Base-by-base conservation (phyloP, 2,888 invertebrate species). In the Dicyrtomina minuta region DNA sequence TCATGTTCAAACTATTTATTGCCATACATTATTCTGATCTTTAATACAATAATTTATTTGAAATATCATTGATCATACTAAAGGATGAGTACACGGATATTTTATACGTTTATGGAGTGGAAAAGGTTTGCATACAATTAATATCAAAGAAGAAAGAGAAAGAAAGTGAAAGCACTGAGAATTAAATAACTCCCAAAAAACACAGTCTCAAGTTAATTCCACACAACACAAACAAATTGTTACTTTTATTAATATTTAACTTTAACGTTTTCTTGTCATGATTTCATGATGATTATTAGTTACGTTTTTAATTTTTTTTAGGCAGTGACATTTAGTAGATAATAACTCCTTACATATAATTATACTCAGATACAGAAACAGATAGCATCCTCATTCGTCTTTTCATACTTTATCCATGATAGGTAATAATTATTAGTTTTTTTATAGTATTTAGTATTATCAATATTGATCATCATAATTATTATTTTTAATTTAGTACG, bases 321-420 rank as follows among this genome's bases (percentile, higher is more conserved):
- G 56, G 56, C 56, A 56, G 56, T 56, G 56, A 56, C 56, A 56
- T 56, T 56, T 56, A 56, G 26, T 27, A 33, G 12, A 56, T 56
- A 56, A n/a, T 27, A 56, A 22, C 27, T 56, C 12, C 20, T 6
- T 46, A 46, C 20, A 46, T 3, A 46, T 46, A 46, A 12, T 17
- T 15, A 46, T 33, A 33, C 8, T 33, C 46, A 20, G 20, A 20
- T 46, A 46, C n/a, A 20, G 46, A 46, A 20, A 6, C 20, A 17
- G 46, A 20, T 46, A 46, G 46, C 46, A 46, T n/a, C 20, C 46
- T 46, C n/a, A 46, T 17, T 17, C 20, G 43, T 13, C n/a, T 20
- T 6, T 20, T 46, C 46, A 33, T 46, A 46, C 20, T 5, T 4
- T 46, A 3, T 46, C 46, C 4, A 12, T 46, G n/a, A 4, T 17